A percentile compares a stretch with the other conserved stretches of the same genome.
Conservation (phyloP, 2,113 vertebrate genomes). For the Amia ocellicauda region DNA sequence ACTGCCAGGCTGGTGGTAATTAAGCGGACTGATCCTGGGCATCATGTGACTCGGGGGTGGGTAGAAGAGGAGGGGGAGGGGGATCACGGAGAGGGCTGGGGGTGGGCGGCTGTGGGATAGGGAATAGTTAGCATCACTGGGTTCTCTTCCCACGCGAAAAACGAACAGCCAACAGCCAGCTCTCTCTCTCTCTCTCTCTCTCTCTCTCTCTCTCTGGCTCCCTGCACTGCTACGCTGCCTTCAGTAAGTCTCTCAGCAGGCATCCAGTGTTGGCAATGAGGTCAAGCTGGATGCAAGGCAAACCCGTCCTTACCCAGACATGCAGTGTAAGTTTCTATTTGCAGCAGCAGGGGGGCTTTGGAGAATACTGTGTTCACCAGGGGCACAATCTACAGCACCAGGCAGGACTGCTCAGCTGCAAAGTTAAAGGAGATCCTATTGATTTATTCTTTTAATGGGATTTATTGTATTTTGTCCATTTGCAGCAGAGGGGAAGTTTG, state of each 20-base stretch:
- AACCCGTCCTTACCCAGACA: slow-evolving; percentile 48
- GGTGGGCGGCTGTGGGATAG: slow-evolving; percentile 20
- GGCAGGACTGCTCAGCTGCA: no score
- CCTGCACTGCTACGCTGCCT: background rate
- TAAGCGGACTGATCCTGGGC: slow-evolving; percentile 28
- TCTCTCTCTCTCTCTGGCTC: slow-evolving; percentile 19
- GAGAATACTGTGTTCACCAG: no score
- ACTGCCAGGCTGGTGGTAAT: slow-evolving; percentile 24
- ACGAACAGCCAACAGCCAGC: slow-evolving; percentile 30
- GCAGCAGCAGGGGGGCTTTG: background rate
- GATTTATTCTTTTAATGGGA: no score
- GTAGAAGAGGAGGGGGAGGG: slow-evolving; percentile 14
- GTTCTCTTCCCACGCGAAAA: slow-evolving; percentile 43
- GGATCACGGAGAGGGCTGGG: slow-evolving; percentile 4
- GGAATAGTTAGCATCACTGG: slow-evolving; percentile 39
- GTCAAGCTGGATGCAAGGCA: slow-evolving; percentile 64
- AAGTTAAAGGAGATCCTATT: no score
- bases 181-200: background rate
- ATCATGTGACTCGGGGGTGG: slow-evolving; percentile 25
- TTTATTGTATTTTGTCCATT: no score
- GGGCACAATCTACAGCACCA: no score
- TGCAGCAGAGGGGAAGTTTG: no score
- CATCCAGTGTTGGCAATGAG: slow-evolving; percentile 51
- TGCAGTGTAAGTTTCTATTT: slow-evolving; percentile 50
- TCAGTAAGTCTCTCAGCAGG: slow-evolving; percentile 20